These are phyloP conservation scores for Procambarus clarkii DNA, from an alignment of 1,140 invertebrate genomes.

Conservation along the genomic window DNA sequence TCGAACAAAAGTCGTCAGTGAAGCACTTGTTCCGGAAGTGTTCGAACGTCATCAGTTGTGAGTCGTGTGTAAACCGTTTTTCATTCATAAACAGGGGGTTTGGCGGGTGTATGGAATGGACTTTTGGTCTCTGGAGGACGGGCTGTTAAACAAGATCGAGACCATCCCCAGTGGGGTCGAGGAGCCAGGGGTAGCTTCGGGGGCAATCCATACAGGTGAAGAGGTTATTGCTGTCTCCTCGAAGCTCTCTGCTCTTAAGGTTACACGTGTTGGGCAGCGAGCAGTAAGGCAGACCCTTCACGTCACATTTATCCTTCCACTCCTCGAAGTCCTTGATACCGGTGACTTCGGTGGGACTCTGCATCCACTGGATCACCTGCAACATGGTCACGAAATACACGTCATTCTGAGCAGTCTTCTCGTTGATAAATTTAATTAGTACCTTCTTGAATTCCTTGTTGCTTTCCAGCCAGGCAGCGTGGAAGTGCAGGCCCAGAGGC, in stretches of 20 bases:
- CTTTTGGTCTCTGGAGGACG: too few relatives aligned
- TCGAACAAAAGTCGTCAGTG: too few relatives aligned
- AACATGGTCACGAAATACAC: constrained; percentile 90
- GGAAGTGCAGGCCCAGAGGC: constrained; percentile 95
- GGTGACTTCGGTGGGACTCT: constrained; percentile 92
- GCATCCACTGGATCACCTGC: constrained; percentile 98
- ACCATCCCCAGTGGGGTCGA: constrained; percentile 95
- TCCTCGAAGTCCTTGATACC: constrained; percentile 92
- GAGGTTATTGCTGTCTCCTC: constrained; percentile 92
- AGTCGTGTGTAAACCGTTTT: too few relatives aligned
- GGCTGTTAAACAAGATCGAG: constrained; percentile 80
- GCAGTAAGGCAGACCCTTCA: constrained; percentile 94
- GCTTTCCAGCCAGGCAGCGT: constrained; percentile 95
- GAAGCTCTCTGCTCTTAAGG: constrained; percentile 90
- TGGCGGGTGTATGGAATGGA: too few relatives aligned
- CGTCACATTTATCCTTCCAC: constrained; percentile 97
- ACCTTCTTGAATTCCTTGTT: constrained; percentile 95
- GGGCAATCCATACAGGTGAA: constrained; percentile 97
- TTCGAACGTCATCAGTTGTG: too few relatives aligned
- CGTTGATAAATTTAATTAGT: constrained; percentile 94
- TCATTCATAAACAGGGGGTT: too few relatives aligned
- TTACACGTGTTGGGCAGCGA: constrained; percentile 93
- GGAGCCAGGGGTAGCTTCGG: constrained; percentile 95
- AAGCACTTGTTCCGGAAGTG: too few relatives aligned
- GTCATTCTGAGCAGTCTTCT: constrained; percentile 90